These are phyloP conservation scores for Microcebus tavaratra DNA, from an alignment of 2,113 vertebrate genomes.

Conservation along the genomic window DNA sequence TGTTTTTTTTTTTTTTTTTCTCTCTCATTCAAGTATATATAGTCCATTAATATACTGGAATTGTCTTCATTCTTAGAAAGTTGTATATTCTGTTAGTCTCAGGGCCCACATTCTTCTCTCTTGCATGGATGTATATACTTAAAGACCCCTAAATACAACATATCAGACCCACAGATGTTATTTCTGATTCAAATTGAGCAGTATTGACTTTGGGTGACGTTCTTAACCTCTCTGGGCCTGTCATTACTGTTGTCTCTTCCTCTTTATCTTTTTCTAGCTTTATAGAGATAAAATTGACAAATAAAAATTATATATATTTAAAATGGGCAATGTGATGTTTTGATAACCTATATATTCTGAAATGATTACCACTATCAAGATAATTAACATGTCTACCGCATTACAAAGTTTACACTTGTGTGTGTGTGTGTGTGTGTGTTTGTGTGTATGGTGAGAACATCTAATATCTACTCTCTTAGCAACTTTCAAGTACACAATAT, in stretches of 20 bases:
- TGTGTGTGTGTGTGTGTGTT: too few relatives aligned
- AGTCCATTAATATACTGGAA: neutral
- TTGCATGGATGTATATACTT: neutral
- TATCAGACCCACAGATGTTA: neutral
- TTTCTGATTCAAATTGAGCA: neutral
- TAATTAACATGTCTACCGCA: neutral
- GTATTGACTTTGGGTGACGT: neutral
- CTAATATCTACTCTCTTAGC: neutral
- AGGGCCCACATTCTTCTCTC: neutral
- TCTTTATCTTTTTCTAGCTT: neutral
- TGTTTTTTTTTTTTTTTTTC: neutral
- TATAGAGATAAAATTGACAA: neutral
- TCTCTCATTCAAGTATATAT: neutral
- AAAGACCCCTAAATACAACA: neutral
- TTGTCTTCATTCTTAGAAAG: neutral
- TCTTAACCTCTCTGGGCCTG: neutral
- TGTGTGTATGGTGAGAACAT: neutral
- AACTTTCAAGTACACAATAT: neutral
- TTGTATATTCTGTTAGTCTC: neutral
- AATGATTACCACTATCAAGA: neutral
- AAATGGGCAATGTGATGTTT: neutral
- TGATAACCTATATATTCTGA: neutral
- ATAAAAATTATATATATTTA: neutral
- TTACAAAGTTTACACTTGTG: neutral
- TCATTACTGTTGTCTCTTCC: neutral